Conservation (phyloP, 2,113 vertebrate genomes). For the Diphyllodes magnificus region DNA sequence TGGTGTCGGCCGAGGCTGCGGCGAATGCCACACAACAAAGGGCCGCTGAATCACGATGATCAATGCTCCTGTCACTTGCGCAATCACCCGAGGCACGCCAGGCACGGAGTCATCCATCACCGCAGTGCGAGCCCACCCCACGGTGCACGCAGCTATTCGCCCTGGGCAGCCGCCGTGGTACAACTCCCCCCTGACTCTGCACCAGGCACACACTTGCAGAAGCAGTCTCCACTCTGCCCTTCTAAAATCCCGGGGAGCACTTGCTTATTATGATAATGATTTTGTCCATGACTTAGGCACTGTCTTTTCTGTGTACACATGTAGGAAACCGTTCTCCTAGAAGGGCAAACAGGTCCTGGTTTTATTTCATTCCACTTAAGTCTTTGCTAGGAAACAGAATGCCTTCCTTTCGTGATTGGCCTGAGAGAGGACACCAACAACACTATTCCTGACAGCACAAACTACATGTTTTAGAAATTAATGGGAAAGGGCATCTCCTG, state of each 20-base stretch:
- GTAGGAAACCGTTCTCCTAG: not conserved
- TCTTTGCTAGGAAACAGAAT: not conserved
- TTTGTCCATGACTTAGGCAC: not conserved
- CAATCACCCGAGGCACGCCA: not conserved
- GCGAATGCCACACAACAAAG: not conserved
- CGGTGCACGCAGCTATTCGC: accelerated
- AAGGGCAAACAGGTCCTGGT: not conserved
- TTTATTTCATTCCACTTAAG: not conserved
- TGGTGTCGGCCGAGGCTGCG: accelerated
- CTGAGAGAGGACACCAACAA: not conserved
- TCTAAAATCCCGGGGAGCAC: not conserved
- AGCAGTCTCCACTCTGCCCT: not conserved
- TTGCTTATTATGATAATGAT: not conserved
- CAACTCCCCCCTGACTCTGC: not conserved
- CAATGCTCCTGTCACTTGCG: conserved; percentile 12
- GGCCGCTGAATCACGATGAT: not conserved
- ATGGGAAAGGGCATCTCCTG: not conserved
- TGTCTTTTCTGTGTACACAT: accelerated
- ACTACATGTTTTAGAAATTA: not conserved
- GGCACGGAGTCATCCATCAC: conserved; percentile 6
- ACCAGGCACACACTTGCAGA: not conserved
- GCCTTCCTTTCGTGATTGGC: accelerated
- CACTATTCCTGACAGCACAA: not conserved
- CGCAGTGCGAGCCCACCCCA: not conserved
- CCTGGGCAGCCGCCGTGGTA: not conserved